These are phyloP conservation scores for Microctonus aethiopoides DNA, from an alignment of 2,888 invertebrate species.

Conservation along the genomic window DNA sequence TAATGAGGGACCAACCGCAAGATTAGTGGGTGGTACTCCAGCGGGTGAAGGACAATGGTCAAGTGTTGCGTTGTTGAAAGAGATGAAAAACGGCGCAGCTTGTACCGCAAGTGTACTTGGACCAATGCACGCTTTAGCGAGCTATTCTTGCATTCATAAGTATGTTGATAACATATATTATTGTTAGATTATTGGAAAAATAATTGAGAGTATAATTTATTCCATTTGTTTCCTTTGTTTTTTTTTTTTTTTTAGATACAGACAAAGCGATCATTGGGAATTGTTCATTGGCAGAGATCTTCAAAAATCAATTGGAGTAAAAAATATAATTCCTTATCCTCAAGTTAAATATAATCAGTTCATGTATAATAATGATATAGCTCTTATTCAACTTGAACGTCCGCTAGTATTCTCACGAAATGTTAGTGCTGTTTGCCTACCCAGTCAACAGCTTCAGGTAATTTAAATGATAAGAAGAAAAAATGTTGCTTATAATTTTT, in stretches of 20 bases:
- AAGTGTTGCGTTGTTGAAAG: constrained; percentile 69
- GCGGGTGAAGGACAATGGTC: constrained; percentile 71
- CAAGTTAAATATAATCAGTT: constrained; percentile 73
- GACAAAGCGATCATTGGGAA: constrained; percentile 59
- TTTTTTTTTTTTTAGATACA: constrained; percentile 49
- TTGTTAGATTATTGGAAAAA: constrained; percentile 1
- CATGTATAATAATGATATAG: constrained; percentile 72
- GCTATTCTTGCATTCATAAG: constrained; percentile 65
- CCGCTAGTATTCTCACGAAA: constrained; percentile 70
- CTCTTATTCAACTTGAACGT: constrained; percentile 69
- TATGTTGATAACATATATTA: constrained; percentile 38
- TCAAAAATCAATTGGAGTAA: constrained; percentile 58
- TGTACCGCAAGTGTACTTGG: constrained; percentile 66
- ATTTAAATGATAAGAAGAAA: background rate
- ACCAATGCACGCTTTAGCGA: constrained; percentile 64
- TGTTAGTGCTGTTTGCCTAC: constrained; percentile 72
- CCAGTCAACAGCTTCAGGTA: constrained; percentile 63
- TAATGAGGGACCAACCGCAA: constrained; percentile 62
- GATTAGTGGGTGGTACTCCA: constrained; percentile 69
- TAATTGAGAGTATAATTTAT: background rate
- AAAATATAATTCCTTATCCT: constrained; percentile 70
- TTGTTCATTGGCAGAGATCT: constrained; percentile 58
- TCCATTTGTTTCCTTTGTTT: too few relatives aligned
- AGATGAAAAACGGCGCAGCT: constrained; percentile 58
- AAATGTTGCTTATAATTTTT: background rate